phyloP scores from a whole-genome alignment of 2,797 vertebrate species.

The Mus caroli region DNA sequence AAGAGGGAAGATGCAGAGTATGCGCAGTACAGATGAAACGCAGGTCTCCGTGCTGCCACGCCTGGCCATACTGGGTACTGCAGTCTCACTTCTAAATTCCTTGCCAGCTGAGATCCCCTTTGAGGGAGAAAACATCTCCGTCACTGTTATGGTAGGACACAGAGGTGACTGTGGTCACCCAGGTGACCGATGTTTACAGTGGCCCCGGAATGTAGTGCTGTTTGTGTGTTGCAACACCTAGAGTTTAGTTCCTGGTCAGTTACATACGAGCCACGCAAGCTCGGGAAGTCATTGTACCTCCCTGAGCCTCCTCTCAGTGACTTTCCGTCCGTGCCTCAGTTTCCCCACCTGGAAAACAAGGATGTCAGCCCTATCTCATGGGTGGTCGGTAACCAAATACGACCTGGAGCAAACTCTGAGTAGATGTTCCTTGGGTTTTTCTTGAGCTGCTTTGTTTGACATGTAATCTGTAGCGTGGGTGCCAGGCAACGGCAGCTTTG shows the following conservation, averaged over 20 bases:
- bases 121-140: neutral
- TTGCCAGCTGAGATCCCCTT: neutral
- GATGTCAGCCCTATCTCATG: neutral
- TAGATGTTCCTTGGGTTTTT: neutral
- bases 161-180: neutral
- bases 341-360: neutral
- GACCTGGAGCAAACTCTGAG: neutral
- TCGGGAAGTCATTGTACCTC: neutral
- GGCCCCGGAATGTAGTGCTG: neutral
- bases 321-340: neutral
- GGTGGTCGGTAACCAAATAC: neutral
- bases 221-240: neutral
- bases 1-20: too few relatives aligned
- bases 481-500: neutral
- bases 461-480: rapidly evolving
- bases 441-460: neutral
- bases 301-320: neutral
- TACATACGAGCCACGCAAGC: neutral
- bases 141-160: neutral
- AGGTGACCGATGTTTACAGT: neutral
- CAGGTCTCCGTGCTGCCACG: neutral
- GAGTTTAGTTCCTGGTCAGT: neutral
- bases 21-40: neutral
- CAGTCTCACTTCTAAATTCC: neutral
- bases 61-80: neutral